A percentile compares a stretch with the other conserved stretches of the same genome.
These are phyloP conservation scores for Herpailurus yagouaroundi DNA, from an alignment of 2,113 vertebrate species.

Conservation along the genomic window DNA sequence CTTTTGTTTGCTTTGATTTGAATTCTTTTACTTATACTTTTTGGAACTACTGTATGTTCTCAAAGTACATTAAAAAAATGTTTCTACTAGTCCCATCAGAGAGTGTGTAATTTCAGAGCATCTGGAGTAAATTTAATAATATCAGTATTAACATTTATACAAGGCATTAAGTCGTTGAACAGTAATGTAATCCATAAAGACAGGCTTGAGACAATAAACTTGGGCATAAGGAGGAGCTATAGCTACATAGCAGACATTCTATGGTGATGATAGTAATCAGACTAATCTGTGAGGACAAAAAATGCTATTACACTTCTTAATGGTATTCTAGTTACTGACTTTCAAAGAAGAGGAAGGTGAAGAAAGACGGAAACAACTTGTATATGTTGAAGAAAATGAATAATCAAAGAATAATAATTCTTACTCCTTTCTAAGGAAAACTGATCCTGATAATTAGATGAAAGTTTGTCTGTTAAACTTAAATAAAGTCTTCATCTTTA, in stretches of 20 bases:
- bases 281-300: not conserved
- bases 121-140: not conserved
- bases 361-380: not conserved
- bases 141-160: not conserved
- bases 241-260: not conserved
- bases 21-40: not conserved
- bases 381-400: not conserved
- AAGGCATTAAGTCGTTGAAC: not conserved
- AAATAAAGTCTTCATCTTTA: not conserved
- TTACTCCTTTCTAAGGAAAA: not conserved
- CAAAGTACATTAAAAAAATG: not conserved
- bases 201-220: not conserved
- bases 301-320: not conserved
- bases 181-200: not conserved
- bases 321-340: not conserved
- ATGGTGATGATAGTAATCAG: not conserved
- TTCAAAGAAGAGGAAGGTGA: not conserved
- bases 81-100: not conserved
- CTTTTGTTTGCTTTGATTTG: not conserved
- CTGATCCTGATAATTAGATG: not conserved
- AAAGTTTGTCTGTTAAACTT: not conserved
- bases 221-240: not conserved
- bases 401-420: not conserved
- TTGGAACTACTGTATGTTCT: not conserved
- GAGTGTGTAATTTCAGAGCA: not conserved